phyloP scores from a whole-genome alignment of 2,113 vertebrate genomes.

The Morone saxatilis region DNA sequence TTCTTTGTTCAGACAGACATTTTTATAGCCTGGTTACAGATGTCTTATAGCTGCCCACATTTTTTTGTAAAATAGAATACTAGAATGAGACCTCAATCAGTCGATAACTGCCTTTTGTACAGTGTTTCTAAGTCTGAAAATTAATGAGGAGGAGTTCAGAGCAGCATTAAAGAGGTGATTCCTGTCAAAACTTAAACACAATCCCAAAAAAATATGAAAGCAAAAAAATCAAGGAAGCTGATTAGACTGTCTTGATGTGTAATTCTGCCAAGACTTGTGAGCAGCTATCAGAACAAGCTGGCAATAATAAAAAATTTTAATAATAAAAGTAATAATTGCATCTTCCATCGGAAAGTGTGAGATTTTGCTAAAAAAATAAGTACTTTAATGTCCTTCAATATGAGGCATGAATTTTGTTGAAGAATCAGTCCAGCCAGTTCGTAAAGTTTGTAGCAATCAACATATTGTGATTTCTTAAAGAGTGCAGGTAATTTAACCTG shows the following conservation, averaged over 20 bases:
- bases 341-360: not conserved
- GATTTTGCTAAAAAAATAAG: not conserved
- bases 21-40: not conserved
- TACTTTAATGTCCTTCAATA: not conserved
- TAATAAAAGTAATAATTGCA: not conserved
- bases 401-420: not conserved
- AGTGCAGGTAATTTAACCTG: not conserved
- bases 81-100: not conserved
- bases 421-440: not conserved
- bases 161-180: not conserved
- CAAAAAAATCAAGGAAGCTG: not conserved
- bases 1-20: slow-evolving; percentile 5
- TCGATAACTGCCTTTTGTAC: not conserved
- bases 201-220: not conserved
- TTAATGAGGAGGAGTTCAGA: not conserved
- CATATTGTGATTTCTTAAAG: not conserved
- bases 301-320: no score
- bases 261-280: not conserved
- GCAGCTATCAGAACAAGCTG: not conserved
- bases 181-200: slow-evolving; percentile 12
- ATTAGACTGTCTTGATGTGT: not conserved
- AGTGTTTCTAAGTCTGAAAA: not conserved
- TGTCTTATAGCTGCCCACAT: not conserved
- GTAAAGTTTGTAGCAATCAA: no score
- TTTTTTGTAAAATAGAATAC: not conserved